phyloP scores from a whole-genome alignment of 2,888 invertebrate species.

The Hylaea fasciaria region DNA sequence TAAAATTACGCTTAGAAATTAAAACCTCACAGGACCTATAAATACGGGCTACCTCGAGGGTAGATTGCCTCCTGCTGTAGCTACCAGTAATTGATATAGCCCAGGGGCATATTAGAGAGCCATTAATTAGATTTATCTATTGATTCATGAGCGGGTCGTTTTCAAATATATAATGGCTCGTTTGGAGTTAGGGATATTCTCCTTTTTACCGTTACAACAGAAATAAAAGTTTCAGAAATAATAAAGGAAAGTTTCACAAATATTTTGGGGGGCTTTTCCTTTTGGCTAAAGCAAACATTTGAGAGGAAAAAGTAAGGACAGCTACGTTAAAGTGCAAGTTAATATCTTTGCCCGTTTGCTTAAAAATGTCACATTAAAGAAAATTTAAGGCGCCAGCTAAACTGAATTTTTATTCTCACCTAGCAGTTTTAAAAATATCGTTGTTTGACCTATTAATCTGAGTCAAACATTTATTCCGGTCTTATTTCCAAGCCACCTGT shows the following conservation, averaged over 20 bases:
- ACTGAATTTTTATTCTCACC: conserved; percentile 10
- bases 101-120: conserved; percentile 63
- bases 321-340: conserved; percentile 1
- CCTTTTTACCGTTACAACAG: not conserved
- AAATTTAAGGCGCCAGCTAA: not conserved
- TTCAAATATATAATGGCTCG: conserved; percentile 16
- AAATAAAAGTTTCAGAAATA: too few species aligned
- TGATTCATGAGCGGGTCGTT: conserved; percentile 38
- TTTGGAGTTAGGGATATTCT: not conserved
- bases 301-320: too few species aligned
- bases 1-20: conserved; percentile 61
- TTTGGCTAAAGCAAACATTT: too few species aligned
- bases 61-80: conserved; percentile 63
- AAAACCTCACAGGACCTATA: conserved; percentile 65
- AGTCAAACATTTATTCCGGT: conserved; percentile 7
- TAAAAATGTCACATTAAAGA: conserved; percentile 23
- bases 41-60: conserved; percentile 66
- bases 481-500: conserved; percentile 23
- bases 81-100: conserved; percentile 75
- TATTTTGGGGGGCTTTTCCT: too few species aligned
- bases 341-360: conserved; percentile 9
- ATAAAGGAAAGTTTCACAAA: too few species aligned
- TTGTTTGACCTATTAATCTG: not conserved
- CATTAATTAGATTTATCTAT: conserved; percentile 47
- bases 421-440: not conserved